A percentile compares a stretch with the other conserved stretches of the same genome.
Evolutionary conservation across 2,113 vertebrate species (phyloP).

Genomic region (Gallinago media): DNA sequence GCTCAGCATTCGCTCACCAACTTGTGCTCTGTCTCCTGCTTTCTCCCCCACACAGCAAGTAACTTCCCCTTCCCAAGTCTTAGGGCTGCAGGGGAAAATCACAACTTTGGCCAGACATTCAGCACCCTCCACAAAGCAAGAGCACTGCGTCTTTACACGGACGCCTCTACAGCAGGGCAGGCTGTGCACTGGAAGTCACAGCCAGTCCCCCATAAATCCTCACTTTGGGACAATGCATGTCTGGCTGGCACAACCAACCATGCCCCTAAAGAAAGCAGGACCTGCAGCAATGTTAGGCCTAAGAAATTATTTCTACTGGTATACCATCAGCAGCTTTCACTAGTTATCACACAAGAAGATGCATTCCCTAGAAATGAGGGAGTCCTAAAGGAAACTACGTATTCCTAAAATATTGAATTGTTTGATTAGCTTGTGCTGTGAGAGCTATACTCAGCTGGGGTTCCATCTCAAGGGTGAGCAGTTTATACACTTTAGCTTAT

Average conservation of each 20-base stretch:
- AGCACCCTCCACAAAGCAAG: neutral
- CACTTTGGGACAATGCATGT: rapidly evolving
- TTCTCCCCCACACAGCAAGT: rapidly evolving
- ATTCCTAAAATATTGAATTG: neutral
- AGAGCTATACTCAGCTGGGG: neutral
- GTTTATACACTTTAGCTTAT: neutral
- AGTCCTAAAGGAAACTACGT: neutral
- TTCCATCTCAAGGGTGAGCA: neutral
- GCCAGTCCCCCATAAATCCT: neutral
- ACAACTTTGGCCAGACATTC: neutral
- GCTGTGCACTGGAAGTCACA: rapidly evolving
- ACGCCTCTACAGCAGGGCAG: neutral
- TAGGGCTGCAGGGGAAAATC: neutral
- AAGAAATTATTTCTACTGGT: neutral
- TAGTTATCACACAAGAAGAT: neutral
- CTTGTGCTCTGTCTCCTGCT: neutral
- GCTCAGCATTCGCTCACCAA: neutral
- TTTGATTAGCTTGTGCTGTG: neutral
- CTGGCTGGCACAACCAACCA: neutral
- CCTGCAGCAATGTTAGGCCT: rapidly evolving
- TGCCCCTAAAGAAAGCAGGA: neutral
- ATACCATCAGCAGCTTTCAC: neutral
- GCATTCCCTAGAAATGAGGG: neutral
- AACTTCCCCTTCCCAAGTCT: neutral
- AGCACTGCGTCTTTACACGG: rapidly evolving